Conservation (phyloP, 2,113 vertebrate genomes). For the Dinomys branickii region DNA sequence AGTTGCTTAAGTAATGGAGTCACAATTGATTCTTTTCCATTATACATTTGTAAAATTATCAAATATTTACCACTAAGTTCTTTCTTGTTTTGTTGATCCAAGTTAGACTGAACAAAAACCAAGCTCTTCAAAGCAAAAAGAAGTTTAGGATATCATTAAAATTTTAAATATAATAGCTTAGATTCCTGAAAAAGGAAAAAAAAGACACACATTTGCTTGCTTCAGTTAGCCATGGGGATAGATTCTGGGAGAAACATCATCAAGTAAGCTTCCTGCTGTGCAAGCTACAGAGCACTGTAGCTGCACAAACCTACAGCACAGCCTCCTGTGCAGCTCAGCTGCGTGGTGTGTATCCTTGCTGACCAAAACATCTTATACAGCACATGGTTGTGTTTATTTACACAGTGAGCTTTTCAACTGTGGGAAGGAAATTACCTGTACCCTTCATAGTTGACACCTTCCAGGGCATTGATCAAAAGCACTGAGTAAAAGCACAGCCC, state of each 20-base stretch:
- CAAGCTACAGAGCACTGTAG: background rate
- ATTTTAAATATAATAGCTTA: background rate
- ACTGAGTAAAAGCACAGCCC: background rate
- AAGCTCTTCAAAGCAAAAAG: background rate
- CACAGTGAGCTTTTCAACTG: background rate
- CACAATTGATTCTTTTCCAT: background rate
- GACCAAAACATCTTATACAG: background rate
- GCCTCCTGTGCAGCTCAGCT: background rate
- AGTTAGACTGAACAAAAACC: background rate
- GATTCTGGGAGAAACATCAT: background rate
- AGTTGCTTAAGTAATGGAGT: background rate
- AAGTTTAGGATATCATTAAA: background rate
- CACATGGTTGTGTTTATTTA: background rate
- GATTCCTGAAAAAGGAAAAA: background rate
- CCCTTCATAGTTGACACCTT: background rate
- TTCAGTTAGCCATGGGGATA: background rate
- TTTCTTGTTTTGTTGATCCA: background rate
- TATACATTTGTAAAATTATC: background rate
- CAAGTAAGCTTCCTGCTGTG: background rate
- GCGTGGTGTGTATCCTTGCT: background rate
- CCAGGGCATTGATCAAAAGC: background rate
- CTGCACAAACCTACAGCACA: background rate
- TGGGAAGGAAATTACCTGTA: background rate
- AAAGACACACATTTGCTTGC: fast-evolving
- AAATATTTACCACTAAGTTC: background rate